Percentiles rank a stretch among this genome's conserved stretches.
These are phyloP conservation scores for Calidris pygmaea DNA, from an alignment of 2,113 vertebrate species.

Conservation along the genomic window DNA sequence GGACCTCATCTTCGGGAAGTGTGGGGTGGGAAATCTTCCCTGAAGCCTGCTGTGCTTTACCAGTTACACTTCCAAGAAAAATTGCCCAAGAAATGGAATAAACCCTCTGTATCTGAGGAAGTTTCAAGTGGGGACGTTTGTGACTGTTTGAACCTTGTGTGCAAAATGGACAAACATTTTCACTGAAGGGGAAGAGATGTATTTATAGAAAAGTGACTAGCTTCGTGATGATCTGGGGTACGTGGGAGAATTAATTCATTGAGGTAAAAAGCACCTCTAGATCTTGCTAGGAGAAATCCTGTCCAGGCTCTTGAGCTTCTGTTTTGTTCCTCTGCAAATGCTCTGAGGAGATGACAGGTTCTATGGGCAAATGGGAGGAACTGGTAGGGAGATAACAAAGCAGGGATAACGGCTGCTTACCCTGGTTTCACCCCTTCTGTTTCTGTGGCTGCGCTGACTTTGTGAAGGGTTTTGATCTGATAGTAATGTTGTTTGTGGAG, in stretches of 20 bases:
- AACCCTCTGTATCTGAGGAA: background rate
- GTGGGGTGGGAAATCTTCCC: background rate
- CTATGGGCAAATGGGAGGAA: background rate
- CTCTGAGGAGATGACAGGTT: background rate
- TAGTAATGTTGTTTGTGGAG: background rate
- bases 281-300: background rate
- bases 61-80: background rate
- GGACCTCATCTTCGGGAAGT: background rate
- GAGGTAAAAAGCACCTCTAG: background rate
- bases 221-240: background rate
- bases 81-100: background rate
- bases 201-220: background rate
- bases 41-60: background rate
- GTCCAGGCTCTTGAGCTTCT: background rate
- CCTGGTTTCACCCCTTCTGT: background rate
- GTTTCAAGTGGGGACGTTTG: background rate
- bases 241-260: background rate
- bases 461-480: background rate
- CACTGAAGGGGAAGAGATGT: background rate
- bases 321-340: background rate
- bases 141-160: background rate
- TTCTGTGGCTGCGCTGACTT: background rate
- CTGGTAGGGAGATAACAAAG: background rate
- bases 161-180: background rate
- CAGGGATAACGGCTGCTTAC: background rate